A percentile compares a stretch with the other conserved stretches of the same genome.
phyloP scores from a whole-genome alignment of 2,888 invertebrate species.

The Saturnia pavonia region DNA sequence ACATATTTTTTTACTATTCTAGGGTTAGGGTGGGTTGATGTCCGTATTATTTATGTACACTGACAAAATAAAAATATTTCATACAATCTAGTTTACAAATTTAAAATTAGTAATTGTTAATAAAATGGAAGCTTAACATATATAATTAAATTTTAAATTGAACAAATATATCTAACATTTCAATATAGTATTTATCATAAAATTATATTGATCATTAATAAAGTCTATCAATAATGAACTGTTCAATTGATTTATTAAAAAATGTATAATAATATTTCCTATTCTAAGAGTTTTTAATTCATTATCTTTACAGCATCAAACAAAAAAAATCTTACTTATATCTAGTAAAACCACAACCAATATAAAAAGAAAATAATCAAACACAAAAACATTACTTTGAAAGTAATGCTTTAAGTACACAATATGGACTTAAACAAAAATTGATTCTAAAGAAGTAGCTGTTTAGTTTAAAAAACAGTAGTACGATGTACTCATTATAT shows the following conservation, averaged over 20 bases:
- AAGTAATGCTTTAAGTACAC: background rate
- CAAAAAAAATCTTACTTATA: slow-evolving; percentile 15
- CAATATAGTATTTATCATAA: background rate
- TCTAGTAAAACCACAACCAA: slow-evolving; percentile 43
- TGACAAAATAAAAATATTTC: slow-evolving; percentile 31
- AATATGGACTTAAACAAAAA: background rate
- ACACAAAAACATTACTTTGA: background rate
- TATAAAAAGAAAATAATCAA: slow-evolving; percentile 19
- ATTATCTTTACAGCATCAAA: slow-evolving; percentile 25
- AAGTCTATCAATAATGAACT: background rate
- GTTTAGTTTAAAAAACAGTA: no score
- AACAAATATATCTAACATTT: slow-evolving; percentile 22
- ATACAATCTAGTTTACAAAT: background rate
- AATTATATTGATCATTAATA: background rate
- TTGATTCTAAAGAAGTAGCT: background rate
- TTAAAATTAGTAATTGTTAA: background rate
- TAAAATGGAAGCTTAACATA: slow-evolving; percentile 15
- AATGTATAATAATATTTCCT: background rate
- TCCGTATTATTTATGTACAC: slow-evolving; percentile 69
- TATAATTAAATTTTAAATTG: slow-evolving; percentile 30
- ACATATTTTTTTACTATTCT: slow-evolving; percentile 46
- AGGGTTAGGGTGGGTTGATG: slow-evolving; percentile 74
- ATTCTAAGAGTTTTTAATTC: background rate
- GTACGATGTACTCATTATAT: no score
- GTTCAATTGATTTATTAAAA: background rate